These are phyloP conservation scores for Macropus fuliginosus DNA, from an alignment of 2,797 vertebrate species.

Conservation along the genomic window DNA sequence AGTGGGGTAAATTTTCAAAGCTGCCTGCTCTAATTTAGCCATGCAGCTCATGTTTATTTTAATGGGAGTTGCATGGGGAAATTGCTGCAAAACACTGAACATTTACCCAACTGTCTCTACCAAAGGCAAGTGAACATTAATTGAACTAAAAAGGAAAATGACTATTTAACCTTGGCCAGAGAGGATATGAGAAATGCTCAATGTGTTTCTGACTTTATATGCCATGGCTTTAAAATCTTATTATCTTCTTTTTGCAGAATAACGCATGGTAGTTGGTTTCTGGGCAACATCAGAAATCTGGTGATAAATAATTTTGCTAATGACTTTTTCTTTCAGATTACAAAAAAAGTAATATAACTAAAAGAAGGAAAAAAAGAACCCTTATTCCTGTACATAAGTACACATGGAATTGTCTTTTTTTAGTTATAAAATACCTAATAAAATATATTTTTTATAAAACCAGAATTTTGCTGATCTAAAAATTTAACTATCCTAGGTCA, in stretches of 20 bases:
- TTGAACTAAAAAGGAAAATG: conserved; percentile 55
- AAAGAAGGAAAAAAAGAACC: conserved; percentile 2
- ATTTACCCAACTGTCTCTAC: conserved; percentile 48
- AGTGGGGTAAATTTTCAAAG: conserved; percentile 69
- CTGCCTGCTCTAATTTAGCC: conserved; percentile 58
- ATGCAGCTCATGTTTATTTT: conserved; percentile 42
- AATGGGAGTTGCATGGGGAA: conserved; percentile 53
- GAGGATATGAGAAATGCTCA: neutral
- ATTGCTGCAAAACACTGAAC: conserved; percentile 59
- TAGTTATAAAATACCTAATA: conserved; percentile 59
- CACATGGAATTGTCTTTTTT: conserved; percentile 16
- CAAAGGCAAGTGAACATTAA: conserved; percentile 52
- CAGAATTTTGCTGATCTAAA: conserved; percentile 65
- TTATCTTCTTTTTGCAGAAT: neutral
- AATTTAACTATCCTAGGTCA: conserved; percentile 29
- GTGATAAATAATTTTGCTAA: neutral
- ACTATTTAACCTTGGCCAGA: conserved; percentile 55
- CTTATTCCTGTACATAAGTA: conserved; percentile 34
- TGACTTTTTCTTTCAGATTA: neutral
- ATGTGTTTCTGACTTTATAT: conserved; percentile 52
- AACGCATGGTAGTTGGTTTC: neutral
- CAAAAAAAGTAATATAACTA: neutral
- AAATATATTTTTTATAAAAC: conserved; percentile 61
- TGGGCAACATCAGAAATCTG: neutral
- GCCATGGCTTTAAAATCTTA: neutral